Conservation (phyloP, 1,140 invertebrate genomes). For the Sitodiplosis mosellana region DNA sequence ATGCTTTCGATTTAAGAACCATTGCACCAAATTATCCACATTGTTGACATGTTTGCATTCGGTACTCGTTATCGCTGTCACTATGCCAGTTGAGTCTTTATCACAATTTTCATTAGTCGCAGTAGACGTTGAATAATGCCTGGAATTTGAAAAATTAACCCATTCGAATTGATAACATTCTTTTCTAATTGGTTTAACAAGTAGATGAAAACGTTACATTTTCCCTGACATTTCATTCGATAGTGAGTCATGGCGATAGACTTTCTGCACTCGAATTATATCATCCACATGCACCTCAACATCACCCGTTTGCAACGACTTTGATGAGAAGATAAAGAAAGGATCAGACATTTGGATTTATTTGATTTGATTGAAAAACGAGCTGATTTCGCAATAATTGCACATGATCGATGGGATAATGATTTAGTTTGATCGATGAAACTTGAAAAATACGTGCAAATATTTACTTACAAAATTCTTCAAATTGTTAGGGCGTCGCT, state of each 20-base stretch:
- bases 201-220: conserved; percentile 11
- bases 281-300: conserved; percentile 26
- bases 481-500: conserved; percentile 17
- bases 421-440: too few species aligned
- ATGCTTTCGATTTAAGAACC: conserved; percentile 38
- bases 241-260: conserved; percentile 10
- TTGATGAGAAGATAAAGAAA: conserved; percentile 1
- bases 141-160: not conserved
- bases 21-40: conserved; percentile 22
- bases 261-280: conserved; percentile 21
- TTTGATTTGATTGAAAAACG: too few species aligned
- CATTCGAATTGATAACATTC: too few species aligned
- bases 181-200: too few species aligned
- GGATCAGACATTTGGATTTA: conserved; percentile 1
- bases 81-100: too few species aligned
- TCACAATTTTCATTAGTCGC: conserved; percentile 5
- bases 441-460: not conserved
- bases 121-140: not conserved
- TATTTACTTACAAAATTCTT: conserved; percentile 15
- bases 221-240: conserved; percentile 6
- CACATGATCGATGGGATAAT: too few species aligned
- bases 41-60: conserved; percentile 23
- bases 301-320: conserved; percentile 24
- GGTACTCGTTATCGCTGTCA: conserved; percentile 21
- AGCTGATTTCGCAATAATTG: too few species aligned